Base-by-base conservation (phyloP, 2,888 invertebrate species). In the Eucriotettix oculatus region DNA sequence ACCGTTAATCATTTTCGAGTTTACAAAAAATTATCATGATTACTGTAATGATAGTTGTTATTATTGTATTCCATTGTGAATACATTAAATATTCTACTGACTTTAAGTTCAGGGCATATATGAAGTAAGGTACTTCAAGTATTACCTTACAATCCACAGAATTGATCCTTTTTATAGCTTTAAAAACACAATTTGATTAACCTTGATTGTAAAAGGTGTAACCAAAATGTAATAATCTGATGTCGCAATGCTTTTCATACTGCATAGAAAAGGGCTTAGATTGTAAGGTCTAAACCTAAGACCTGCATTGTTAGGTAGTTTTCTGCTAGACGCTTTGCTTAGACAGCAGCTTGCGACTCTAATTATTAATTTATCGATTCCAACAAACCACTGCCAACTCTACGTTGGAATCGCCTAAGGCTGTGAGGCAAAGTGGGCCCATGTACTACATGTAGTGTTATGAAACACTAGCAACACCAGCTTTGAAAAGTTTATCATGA, bases 101-200 rank as follows among this genome's bases (percentile, higher is more conserved):
- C 29, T 5, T 29, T 29, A 29, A 29, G 29, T 29, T 29, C 29
- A 29, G 52, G n/a, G 16, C n/a, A 52, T 52, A 16, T 52, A n/a
- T 57, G 54, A 44, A 17, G 10, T 16, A 57, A 57, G 58, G 56
- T 58, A 29, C 29, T 29, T 29, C 29, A 29, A 52, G 43, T 58
- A 16, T 52, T 61, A 54, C 61, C 61, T 58, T 42, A 41, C 41
- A 48, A 58, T 61, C 43, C 60, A 29, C 29, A 43, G 58, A 58
- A 60, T 58, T 56, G 55, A 58, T 58, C 62, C 60, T 58, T 58
- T 62, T 58, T 60, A 60, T 60, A 62, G 62, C 62, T 62, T 62
- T 60, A 62, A 60, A 59, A 58, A 56, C 43, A 56, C 53, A 48
- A 42, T 56, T 14, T 59, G 52, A 60, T 58, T 56, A 60, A 60